Evolutionary conservation across 2,797 vertebrate species (phyloP).

Genomic region (Adrianichthys oophorus): DNA sequence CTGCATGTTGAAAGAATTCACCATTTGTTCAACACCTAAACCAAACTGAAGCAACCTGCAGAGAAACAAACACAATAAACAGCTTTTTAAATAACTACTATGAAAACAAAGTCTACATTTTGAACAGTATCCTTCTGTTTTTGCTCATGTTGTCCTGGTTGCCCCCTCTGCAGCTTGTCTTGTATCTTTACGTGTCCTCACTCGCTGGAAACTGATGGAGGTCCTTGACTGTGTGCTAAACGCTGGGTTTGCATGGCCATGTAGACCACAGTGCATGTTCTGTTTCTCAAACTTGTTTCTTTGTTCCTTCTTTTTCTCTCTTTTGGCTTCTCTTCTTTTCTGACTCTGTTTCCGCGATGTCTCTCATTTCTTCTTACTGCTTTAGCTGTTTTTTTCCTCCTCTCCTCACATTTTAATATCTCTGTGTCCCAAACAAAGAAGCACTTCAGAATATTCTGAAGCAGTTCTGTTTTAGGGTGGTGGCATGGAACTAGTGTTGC

Average conservation of each 20-base stretch:
- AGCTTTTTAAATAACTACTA: constrained; percentile 11
- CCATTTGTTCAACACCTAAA: constrained; percentile 24
- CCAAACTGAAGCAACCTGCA: constrained; percentile 15
- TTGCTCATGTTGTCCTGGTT: constrained; percentile 64
- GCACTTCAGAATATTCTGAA: constrained; percentile 99
- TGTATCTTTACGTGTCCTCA: constrained; percentile 53
- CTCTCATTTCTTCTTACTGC: constrained; percentile 75
- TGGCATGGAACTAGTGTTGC: constrained; percentile 99
- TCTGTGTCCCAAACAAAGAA: constrained; percentile 78
- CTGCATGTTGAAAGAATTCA: constrained; percentile 28
- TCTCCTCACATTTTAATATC: constrained; percentile 81
- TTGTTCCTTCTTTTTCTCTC: constrained; percentile 31
- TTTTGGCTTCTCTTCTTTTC: constrained; percentile 24
- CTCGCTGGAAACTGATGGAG: constrained; percentile 64
- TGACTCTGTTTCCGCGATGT: constrained; percentile 27
- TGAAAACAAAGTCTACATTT: not conserved
- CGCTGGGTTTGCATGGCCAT: constrained; percentile 91
- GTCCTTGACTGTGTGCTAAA: constrained; percentile 77
- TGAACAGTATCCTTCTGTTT: constrained; percentile 51
- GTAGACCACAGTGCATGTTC: constrained; percentile 81
- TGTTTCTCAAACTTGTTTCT: constrained; percentile 61
- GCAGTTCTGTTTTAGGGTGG: constrained; percentile 99
- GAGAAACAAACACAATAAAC: constrained; percentile 29
- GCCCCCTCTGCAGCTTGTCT: constrained; percentile 59
- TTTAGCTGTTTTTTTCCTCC: constrained; percentile 90